Percentiles rank a stretch among this genome's conserved stretches.
These are phyloP conservation scores for Periophthalmus magnuspinnatus DNA, from an alignment of 2,797 vertebrate species.

Conservation along the genomic window DNA sequence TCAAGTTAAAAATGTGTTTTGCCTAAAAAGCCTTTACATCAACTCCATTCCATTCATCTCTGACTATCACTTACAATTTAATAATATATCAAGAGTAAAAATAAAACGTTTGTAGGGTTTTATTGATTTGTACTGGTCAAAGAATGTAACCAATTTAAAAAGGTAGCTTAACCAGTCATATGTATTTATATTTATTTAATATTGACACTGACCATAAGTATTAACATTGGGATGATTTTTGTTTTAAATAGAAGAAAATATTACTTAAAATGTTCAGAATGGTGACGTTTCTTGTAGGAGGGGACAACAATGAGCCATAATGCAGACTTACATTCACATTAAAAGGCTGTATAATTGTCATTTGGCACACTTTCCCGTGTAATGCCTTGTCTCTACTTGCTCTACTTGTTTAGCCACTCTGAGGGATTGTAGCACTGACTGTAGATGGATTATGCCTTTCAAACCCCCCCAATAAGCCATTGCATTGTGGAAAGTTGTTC, in stretches of 20 bases:
- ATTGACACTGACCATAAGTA: neutral
- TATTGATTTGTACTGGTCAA: neutral
- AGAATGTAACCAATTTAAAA: neutral
- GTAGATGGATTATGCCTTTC: slow-evolving; percentile 10
- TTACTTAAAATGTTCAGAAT: neutral
- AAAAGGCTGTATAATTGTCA: slow-evolving; percentile 39
- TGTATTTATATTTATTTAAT: slow-evolving; percentile 6
- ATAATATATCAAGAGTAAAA: slow-evolving; percentile 5
- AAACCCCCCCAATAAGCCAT: slow-evolving; percentile 5
- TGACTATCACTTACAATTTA: slow-evolving; percentile 1
- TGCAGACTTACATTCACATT: slow-evolving; percentile 31
- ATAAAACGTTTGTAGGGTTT: neutral
- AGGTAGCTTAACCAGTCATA: neutral
- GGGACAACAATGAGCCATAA: slow-evolving; percentile 62
- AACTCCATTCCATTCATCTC: neutral
- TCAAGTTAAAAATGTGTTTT: neutral
- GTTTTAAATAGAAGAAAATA: neutral
- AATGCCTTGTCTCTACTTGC: slow-evolving; percentile 51
- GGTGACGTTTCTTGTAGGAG: slow-evolving; percentile 16
- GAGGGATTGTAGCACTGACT: slow-evolving; percentile 31
- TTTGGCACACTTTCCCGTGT: slow-evolving; percentile 29
- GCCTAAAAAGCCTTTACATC: slow-evolving; percentile 7
- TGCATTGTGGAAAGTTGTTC: slow-evolving; percentile 2
- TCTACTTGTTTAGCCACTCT: slow-evolving; percentile 25
- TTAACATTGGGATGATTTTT: neutral